phyloP scores from a whole-genome alignment of 30 jellyfish, hydroid and myxozoan genomes.

The Pelagia noctiluca region DNA sequence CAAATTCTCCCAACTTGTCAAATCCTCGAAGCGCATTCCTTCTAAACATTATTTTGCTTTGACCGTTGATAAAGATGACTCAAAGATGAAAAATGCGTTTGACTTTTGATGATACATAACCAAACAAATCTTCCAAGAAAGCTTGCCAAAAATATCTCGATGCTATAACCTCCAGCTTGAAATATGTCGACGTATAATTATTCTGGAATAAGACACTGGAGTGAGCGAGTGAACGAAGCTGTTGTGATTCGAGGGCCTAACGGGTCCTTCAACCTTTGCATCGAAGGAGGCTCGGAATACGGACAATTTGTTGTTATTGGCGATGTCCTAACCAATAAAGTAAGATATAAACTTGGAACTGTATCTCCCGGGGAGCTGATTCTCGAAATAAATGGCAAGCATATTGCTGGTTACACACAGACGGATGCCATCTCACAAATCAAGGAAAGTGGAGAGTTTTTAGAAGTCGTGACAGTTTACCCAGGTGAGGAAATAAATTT shows the following conservation, averaged over 20 bases:
- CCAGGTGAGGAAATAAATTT: slow-evolving; percentile 80
- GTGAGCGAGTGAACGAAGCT: slow-evolving; percentile 91
- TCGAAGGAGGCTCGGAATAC: slow-evolving; percentile 99
- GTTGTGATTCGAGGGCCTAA: slow-evolving; percentile 93
- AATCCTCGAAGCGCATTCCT: slow-evolving; percentile 55
- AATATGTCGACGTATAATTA: slow-evolving; percentile 62
- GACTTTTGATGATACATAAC: neutral
- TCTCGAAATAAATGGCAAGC: slow-evolving; percentile 93
- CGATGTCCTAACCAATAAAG: slow-evolving; percentile 87
- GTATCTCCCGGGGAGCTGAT: slow-evolving; percentile 96
- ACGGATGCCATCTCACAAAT: slow-evolving; percentile 94
- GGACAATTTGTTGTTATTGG: slow-evolving; percentile 99
- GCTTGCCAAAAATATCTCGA: slow-evolving; percentile 3
- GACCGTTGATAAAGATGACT: slow-evolving; percentile 50
- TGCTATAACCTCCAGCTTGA: slow-evolving; percentile 5
- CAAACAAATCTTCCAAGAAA: neutral
- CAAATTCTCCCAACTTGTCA: slow-evolving; percentile 66
- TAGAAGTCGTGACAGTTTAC: slow-evolving; percentile 82
- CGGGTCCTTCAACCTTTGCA: slow-evolving; percentile 95
- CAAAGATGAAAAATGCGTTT: slow-evolving; percentile 35
- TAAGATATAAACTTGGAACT: slow-evolving; percentile 76
- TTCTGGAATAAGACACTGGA: slow-evolving; percentile 88
- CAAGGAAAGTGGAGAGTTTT: slow-evolving; percentile 83
- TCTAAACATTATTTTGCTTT: slow-evolving; percentile 58
- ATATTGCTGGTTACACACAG: slow-evolving; percentile 99